Evolutionary conservation across 1,140 invertebrate species (phyloP), one percentile per base, ranked within the genome.

Genomic region (Goniozus legneri): DNA sequence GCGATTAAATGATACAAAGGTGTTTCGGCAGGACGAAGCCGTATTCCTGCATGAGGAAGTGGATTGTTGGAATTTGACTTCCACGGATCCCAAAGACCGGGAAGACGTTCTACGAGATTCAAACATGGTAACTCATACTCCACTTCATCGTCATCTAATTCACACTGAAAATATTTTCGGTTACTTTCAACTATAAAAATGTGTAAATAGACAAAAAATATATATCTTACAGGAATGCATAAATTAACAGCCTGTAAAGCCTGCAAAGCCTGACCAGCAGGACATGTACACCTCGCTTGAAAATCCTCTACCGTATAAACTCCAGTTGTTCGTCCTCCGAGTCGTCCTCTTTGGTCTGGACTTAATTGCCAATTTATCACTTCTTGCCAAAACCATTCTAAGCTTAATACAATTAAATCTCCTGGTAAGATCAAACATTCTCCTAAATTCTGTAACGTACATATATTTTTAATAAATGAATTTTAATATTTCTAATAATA

Each of bases 111-210:
- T 8, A 84, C 79, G 33, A 87, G 76, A 68, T 90, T 91, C 55
- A 89, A 84, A 59, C 85, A 84, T 1, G 89, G 89, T 65, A 92
- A 89, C 76, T 92, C 89, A 63, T 86, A 91, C 67, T 89, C 87
- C 16, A 87, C 77, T 61, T 84, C 82, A 19, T 78, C 79, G 21
- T 76, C 78, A 2, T 82, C 84, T 20, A 84, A 80, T 47, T 90
- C 87, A 67, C 84, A 88, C 77, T 86, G 50, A 51, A 68, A 73
- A 36, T 3, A 37, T 45, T 58, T 24, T 24, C n/a, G n/a, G n/a
- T n/a, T n/a, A n/a, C n/a, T n/a, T n/a, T n/a, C n/a, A n/a, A n/a
- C n/a, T n/a, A n/a, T n/a, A n/a, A n/a, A n/a, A n/a, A n/a, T n/a
- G n/a, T 35, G 14, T 13, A 35, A 7, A 32, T 3, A 42, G 13